Evolutionary conservation across 2,797 vertebrate genomes (phyloP).

Genomic region (Esox lucius): DNA sequence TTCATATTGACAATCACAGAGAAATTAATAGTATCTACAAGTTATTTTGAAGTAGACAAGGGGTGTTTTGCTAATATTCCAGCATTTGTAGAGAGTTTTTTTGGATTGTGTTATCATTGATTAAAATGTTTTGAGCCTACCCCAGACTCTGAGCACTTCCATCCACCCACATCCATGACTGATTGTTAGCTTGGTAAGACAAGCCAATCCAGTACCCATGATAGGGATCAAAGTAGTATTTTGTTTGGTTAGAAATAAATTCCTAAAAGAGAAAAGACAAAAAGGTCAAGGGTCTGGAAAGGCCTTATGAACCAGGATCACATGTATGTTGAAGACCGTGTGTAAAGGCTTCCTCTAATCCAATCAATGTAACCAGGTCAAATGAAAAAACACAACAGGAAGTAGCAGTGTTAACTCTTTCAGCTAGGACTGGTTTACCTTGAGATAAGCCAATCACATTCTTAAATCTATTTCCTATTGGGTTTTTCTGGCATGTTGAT

Average conservation of each 20-base stretch:
- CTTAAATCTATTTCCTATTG: neutral
- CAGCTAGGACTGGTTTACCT: neutral
- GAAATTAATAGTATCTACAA: too few relatives aligned
- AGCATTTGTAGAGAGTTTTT: neutral
- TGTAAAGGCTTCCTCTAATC: neutral
- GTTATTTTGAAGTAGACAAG: too few relatives aligned
- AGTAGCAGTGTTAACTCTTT: neutral
- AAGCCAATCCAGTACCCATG: conserved; percentile 71
- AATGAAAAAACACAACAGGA: neutral
- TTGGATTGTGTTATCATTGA: neutral
- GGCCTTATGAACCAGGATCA: neutral
- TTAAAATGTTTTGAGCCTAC: conserved; percentile 30
- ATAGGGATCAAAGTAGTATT: fast-evolving
- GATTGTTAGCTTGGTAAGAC: fast-evolving
- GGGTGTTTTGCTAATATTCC: too few relatives aligned
- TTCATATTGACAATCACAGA: too few relatives aligned
- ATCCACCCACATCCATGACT: conserved; percentile 47
- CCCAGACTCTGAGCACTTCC: conserved; percentile 26
- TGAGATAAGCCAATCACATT: neutral
- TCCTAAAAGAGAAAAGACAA: conserved; percentile 41
- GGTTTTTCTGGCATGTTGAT: neutral
- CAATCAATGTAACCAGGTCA: neutral
- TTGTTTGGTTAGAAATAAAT: conserved; percentile 51
- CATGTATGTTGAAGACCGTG: neutral
- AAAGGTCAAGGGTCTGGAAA: neutral